Evolutionary conservation across 1,140 invertebrate species (phyloP), one percentile per base, ranked within the genome.

Genomic region (Eurytemora carolleeae): DNA sequence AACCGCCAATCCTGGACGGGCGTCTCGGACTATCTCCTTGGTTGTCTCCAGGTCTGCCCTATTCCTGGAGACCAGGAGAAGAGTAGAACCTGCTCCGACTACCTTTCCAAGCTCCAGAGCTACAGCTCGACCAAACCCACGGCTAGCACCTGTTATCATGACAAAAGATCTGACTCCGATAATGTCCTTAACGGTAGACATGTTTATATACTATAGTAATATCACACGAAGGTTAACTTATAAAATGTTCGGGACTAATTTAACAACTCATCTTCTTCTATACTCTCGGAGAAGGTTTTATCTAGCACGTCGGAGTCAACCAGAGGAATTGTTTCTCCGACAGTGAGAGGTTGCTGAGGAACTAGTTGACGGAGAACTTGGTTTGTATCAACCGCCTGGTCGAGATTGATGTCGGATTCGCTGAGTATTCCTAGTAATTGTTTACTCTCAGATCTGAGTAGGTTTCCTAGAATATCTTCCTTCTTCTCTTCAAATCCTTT

Each of bases 61-160:
- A n/a, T 44, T 44, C 31, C 31, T 44, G 31, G 31, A 7, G 7
- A 44, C n/a, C 7, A 44, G 31, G n/a, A 44, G 31, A 7, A 44
- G n/a, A n/a, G 31, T 44, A n/a, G 31, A 44, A n/a, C 31, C 31
- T 7, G 31, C 31, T n/a, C 31, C 31, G 31, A 44, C 31, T n/a
- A 44, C 31, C 24, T 59, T 2, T 22, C 2, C 3, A 22, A 59
- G 17, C 18, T 24, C 2, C 15, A 25, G 22, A n/a, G 58, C 58
- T 21, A 59, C n/a, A 2, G 58, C 58, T n/a, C 25, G 58, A n/a
- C 58, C 58, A 59, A 59, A 31, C 2, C 58, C 58, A n/a, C 58
- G 22, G n/a, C 23, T 25, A 19, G 58, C 58, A 19, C 58, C 58
- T 1, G 58, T 59, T 22, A 59, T 59, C 12, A 59, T 1, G 16